phyloP scores from a whole-genome alignment of 2,888 invertebrate species.

The Oligia fasciuncula region DNA sequence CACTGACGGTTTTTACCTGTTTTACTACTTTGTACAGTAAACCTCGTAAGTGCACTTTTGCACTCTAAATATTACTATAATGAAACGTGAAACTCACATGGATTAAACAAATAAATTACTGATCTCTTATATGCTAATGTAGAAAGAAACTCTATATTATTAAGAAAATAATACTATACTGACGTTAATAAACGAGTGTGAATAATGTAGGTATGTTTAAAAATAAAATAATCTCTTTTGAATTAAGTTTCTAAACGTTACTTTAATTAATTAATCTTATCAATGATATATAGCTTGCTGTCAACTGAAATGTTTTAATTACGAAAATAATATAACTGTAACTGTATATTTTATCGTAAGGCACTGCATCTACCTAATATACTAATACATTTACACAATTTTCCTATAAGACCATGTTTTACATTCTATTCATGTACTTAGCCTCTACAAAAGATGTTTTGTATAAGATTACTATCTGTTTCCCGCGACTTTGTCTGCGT shows the following conservation, averaged over 20 bases:
- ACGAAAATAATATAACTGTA: not conserved
- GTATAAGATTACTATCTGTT: not conserved
- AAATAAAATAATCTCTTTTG: not conserved
- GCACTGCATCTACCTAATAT: not conserved
- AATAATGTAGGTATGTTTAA: not conserved
- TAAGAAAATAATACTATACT: not conserved
- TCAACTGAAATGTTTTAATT: constrained; percentile 1
- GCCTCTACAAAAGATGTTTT: not conserved
- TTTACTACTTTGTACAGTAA: not conserved
- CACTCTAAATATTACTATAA: not conserved
- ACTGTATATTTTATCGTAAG: not conserved
- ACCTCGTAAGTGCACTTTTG: not conserved
- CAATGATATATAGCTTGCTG: constrained; percentile 1
- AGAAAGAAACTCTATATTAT: not conserved
- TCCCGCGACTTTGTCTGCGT: too few species aligned
- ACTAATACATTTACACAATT: too few species aligned
- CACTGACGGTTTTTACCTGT: not conserved
- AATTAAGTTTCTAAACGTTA: not conserved
- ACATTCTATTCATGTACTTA: not conserved
- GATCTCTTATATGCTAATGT: not conserved
- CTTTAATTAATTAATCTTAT: not conserved
- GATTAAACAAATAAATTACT: not conserved
- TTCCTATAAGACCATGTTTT: too few species aligned
- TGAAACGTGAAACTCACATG: not conserved
- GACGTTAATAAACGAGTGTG: not conserved